Evolutionary conservation across 1,140 invertebrate species (phyloP).

Genomic region (Platyscapa corneri): DNA sequence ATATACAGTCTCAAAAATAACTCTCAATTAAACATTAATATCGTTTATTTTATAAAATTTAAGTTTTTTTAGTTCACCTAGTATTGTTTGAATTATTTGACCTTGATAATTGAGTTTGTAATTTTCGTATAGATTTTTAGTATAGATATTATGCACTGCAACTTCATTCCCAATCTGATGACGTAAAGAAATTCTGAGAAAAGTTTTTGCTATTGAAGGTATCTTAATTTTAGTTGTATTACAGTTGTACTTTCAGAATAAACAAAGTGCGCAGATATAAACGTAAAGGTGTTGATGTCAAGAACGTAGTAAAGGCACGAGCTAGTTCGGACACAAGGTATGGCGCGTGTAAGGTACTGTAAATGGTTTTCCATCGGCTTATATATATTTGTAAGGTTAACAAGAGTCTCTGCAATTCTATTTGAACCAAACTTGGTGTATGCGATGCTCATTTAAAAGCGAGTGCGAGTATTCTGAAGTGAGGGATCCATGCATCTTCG

Average conservation of each 20-base stretch:
- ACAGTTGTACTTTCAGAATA: neutral
- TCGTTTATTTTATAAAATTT: too few species aligned
- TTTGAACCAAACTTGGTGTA: constrained; percentile 37
- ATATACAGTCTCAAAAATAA: too few species aligned
- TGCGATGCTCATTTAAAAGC: constrained; percentile 31
- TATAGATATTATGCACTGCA: too few species aligned
- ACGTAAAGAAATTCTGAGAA: neutral
- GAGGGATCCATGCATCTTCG: constrained; percentile 3
- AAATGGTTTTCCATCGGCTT: neutral
- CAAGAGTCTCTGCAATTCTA: constrained; percentile 9
- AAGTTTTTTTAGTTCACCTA: too few species aligned
- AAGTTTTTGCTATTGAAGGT: neutral
- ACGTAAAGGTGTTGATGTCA: constrained; percentile 11
- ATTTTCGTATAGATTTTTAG: too few species aligned
- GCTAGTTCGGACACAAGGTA: neutral
- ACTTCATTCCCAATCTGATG: too few species aligned
- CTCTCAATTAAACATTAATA: too few species aligned
- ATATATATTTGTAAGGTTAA: constrained; percentile 16
- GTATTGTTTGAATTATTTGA: too few species aligned
- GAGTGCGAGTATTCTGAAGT: constrained; percentile 10
- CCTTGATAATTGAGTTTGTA: too few species aligned
- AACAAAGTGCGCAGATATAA: neutral
- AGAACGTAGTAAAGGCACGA: constrained; percentile 22
- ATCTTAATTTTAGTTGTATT: neutral
- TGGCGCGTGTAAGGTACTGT: constrained; percentile 32